Base-by-base conservation (phyloP, 2,888 invertebrate genomes). In the Scelioninae gen. 1 region DNA sequence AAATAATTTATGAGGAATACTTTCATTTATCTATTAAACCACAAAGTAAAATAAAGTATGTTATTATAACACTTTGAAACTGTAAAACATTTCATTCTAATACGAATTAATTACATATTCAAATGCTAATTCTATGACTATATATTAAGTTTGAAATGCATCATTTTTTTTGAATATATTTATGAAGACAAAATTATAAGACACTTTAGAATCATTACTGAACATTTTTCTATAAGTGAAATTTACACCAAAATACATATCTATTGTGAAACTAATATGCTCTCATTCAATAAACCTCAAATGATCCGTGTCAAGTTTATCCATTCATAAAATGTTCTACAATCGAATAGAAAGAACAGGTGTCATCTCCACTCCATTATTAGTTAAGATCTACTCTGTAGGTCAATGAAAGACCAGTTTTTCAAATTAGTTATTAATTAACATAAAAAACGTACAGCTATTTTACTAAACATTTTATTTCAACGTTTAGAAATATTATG, bases 351-450 rank as follows among this genome's bases (percentile, higher is more conserved):
- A 45, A 56, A 71, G 56, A 38, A 15, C 51, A 55, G n/a, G 56
- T 53, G 38, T 63, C 38, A 23, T 23, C 23, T 23, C 32, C 16
- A 40, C 5, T 58, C 34, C 6, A 51, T 78, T 71, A 55, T 58
- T 7, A 56, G 29, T 34, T 6, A 32, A 60, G 13, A 72, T 51
- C 65, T 40, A 62, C 23, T 60, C 11, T 13, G 45, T 29, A 60
- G 80, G 56, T 81, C 56, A 75, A 75, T 63, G 69, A 56, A 62
- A 32, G 32, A 68, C 63, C 51, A 63, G 47, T 81, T 69, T 69
- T 53, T 69, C 49, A 34, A 81, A 74, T 80, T 62, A 74, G 34
- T 75, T 68, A 58, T 40, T 34, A 68, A 47, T 81, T 81, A 69
- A 69, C 7, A 11, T 62, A 47, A 74, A 60, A 69, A 68, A 66